Conservation (phyloP, 2,888 invertebrate species). For the Rhaphigaster nebulosa region DNA sequence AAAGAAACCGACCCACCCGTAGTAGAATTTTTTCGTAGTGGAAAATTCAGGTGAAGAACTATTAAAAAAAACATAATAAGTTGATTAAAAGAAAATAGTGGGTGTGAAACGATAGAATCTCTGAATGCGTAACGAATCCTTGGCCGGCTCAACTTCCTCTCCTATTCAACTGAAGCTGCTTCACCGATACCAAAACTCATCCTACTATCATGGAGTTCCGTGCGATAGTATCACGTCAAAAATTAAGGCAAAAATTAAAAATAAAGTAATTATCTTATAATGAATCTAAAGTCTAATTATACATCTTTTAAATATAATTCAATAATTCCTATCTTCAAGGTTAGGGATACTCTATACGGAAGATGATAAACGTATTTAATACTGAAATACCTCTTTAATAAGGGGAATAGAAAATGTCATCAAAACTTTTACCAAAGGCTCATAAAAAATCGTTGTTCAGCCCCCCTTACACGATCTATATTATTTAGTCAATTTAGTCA, state of each 20-base stretch:
- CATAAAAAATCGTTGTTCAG: no score
- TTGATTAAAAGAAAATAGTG: constrained; percentile 10
- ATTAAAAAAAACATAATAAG: not conserved
- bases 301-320: no score
- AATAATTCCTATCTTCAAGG: no score
- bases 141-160: not conserved
- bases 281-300: no score
- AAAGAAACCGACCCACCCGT: not conserved
- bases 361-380: no score
- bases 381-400: no score
- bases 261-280: not conserved
- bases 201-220: not conserved
- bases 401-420: no score
- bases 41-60: not conserved
- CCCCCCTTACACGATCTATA: no score
- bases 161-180: not conserved
- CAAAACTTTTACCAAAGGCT: no score
- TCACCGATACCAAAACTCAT: not conserved
- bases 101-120: constrained; percentile 26
- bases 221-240: not conserved
- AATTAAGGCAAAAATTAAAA: not conserved
- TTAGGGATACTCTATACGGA: no score
- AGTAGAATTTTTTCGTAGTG: not conserved
- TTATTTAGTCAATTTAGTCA: no score
- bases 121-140: constrained; percentile 40